Evolutionary conservation across 1,140 invertebrate genomes (phyloP).

Genomic region (Amphibalanus amphitrite): DNA sequence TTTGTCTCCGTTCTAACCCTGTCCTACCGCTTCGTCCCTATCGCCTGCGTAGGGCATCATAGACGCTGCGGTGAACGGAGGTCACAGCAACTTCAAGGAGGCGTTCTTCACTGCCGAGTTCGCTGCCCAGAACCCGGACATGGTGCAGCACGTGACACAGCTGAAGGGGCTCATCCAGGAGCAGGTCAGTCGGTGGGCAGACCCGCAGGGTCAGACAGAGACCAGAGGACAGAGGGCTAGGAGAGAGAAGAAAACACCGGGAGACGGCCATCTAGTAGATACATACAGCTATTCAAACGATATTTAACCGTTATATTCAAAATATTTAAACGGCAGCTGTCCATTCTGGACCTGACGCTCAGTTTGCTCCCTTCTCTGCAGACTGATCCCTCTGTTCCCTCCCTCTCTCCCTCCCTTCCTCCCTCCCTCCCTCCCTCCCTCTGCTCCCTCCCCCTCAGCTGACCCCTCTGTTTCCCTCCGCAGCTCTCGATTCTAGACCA

Average conservation of each 20-base stretch:
- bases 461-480: not conserved
- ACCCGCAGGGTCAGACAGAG: no score
- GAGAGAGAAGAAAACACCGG: no score
- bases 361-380: no score
- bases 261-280: no score
- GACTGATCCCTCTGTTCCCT: no score
- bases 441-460: not conserved
- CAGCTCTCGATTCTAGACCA: not conserved
- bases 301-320: no score
- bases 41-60: constrained; percentile 56
- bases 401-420: not conserved
- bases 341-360: not conserved
- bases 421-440: not conserved
- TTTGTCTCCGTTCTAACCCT: no score
- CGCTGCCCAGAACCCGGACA: constrained; percentile 46
- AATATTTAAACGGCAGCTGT: no score
- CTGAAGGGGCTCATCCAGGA: constrained; percentile 55
- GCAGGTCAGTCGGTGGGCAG: constrained; percentile 33
- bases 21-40: no score
- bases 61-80: constrained; percentile 87
- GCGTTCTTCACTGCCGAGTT: constrained; percentile 77
- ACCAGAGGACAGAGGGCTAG: no score
- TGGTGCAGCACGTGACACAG: constrained; percentile 50
- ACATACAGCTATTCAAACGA: no score
- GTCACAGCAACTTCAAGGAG: constrained; percentile 82